These are phyloP conservation scores for Pygoscelis antarcticus DNA, from an alignment of 2,113 vertebrate species.

Conservation along the genomic window DNA sequence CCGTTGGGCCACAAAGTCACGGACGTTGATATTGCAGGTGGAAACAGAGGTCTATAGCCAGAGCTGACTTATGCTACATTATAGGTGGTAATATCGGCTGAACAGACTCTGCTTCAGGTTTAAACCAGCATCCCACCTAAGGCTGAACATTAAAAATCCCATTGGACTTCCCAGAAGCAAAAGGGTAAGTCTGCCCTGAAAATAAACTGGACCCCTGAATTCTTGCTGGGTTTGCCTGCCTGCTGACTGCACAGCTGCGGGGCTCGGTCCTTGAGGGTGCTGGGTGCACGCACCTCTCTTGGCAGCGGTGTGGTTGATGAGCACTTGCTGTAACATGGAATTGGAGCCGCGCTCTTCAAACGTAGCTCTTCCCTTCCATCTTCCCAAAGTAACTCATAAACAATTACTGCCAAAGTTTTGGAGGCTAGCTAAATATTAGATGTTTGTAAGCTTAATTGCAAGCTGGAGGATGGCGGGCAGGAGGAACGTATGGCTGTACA, in stretches of 20 bases:
- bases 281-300: neutral
- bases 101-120: neutral
- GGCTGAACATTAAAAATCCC: neutral
- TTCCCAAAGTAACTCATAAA: neutral
- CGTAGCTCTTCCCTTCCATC: neutral
- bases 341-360: neutral
- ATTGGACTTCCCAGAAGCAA: neutral
- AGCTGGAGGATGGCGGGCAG: neutral
- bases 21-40: neutral
- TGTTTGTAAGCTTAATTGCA: neutral
- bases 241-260: fast-evolving
- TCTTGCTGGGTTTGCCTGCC: neutral
- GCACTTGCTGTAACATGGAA: neutral
- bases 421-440: neutral
- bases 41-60: neutral
- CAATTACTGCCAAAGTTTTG: neutral
- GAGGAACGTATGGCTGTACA: neutral
- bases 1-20: neutral
- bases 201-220: neutral
- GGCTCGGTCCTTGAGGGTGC: neutral
- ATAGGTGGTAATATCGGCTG: neutral
- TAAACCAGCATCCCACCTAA: neutral
- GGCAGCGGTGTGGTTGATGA: fast-evolving
- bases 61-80: neutral
- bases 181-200: neutral